phyloP scores from a whole-genome alignment of 2,888 invertebrate species.

The Stenolophus ochropezus region DNA sequence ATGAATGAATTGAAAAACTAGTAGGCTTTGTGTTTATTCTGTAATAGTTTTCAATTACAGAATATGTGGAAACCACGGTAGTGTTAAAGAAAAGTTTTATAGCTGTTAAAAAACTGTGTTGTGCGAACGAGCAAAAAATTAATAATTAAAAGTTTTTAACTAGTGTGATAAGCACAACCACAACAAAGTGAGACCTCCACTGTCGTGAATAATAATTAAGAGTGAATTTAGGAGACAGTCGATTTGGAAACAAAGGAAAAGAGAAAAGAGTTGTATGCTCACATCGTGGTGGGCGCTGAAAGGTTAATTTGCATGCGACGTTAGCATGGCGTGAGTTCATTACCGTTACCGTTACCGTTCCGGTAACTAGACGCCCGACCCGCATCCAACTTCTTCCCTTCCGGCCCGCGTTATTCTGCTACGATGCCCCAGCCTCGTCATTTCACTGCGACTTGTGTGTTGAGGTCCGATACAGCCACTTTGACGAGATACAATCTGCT shows the following conservation, averaged over 20 bases:
- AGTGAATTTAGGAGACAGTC: not conserved
- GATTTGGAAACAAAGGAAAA: slow-evolving; percentile 24
- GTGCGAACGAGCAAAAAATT: not conserved
- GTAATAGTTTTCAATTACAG: no score
- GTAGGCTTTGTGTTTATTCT: no score
- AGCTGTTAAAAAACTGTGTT: no score
- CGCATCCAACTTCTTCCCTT: slow-evolving; percentile 31
- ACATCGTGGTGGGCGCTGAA: slow-evolving; percentile 5
- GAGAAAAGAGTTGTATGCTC: not conserved
- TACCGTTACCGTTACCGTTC: slow-evolving; percentile 49
- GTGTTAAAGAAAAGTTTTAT: no score
- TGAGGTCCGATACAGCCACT: slow-evolving; percentile 1
- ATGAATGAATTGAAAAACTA: not conserved
- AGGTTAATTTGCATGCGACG: slow-evolving; percentile 56
- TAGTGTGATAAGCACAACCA: no score
- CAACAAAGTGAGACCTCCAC: not conserved
- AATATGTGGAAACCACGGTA: no score
- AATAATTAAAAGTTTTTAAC: no score
- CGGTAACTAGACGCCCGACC: slow-evolving; percentile 15
- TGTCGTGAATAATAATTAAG: not conserved
- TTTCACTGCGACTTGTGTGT: slow-evolving; percentile 20
- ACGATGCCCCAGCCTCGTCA: slow-evolving; percentile 6
- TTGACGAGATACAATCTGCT: not conserved
- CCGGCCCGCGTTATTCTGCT: slow-evolving; percentile 1
- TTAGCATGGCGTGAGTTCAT: slow-evolving; percentile 52